These are phyloP conservation scores for Phorcus lineatus DNA, from an alignment of 2,888 invertebrate genomes.

Conservation along the genomic window DNA sequence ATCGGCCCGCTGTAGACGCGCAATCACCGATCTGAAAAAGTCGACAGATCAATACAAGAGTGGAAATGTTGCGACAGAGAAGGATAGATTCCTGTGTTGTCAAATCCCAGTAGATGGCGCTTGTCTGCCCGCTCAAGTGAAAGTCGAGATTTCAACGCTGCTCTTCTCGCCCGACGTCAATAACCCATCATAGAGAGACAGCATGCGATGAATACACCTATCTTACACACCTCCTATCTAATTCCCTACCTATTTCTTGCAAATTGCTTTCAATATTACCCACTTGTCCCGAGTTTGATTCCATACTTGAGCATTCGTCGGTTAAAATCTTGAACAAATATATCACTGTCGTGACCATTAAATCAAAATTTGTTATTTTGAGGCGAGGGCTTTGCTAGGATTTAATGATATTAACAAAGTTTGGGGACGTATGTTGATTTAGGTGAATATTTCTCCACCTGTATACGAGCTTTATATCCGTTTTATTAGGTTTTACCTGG, in stretches of 20 bases:
- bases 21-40: too few relatives aligned
- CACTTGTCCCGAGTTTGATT: not conserved
- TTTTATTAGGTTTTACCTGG: not conserved
- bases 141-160: not conserved
- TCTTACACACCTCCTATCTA: too few relatives aligned
- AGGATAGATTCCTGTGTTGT: not conserved
- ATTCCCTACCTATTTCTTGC: too few relatives aligned
- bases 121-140: not conserved
- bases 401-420: not conserved
- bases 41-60: not conserved
- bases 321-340: not conserved
- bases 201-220: too few relatives aligned
- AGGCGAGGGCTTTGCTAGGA: not conserved
- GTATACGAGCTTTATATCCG: not conserved
- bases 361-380: constrained; percentile 11
- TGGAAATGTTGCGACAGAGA: not conserved
- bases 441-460: constrained; percentile 13
- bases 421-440: not conserved
- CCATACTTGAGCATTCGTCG: not conserved
- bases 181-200: too few relatives aligned
- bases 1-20: too few relatives aligned
- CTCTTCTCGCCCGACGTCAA: not conserved
- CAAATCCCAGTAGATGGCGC: not conserved
- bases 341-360: not conserved
- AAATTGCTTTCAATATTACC: too few relatives aligned